Conservation (phyloP, 2,797 vertebrate species). For the Hyperoplus immaculatus region DNA sequence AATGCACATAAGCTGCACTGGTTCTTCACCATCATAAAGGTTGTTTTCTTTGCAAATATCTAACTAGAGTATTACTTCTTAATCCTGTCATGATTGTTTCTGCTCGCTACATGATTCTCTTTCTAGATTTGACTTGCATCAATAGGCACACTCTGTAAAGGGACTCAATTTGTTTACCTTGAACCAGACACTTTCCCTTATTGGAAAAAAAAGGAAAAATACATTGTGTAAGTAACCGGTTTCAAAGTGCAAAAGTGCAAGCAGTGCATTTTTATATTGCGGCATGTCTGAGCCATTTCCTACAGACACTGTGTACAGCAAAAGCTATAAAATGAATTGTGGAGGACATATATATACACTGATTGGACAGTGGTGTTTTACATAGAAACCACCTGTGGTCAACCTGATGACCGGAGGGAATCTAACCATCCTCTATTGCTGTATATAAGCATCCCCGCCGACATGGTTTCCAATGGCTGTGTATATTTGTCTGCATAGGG, state of each 20-base stretch:
- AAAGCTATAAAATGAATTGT: slow-evolving; percentile 66
- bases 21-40: slow-evolving; percentile 14
- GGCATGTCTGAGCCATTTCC: slow-evolving; percentile 70
- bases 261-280: slow-evolving; percentile 64
- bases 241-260: slow-evolving; percentile 66
- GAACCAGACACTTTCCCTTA: slow-evolving; percentile 62
- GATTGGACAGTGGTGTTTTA: slow-evolving; percentile 72
- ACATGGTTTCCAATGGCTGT: slow-evolving; percentile 68
- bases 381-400: slow-evolving; percentile 78
- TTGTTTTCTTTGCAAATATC: slow-evolving; percentile 17
- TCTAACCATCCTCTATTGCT: slow-evolving; percentile 47
- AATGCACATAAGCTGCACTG: slow-evolving; percentile 72
- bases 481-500: slow-evolving; percentile 67
- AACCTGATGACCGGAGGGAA: slow-evolving; percentile 66
- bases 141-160: slow-evolving; percentile 50
- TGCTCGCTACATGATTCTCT: slow-evolving; percentile 49
- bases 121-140: slow-evolving; percentile 47
- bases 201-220: slow-evolving; percentile 66
- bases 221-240: slow-evolving; percentile 70
- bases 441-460: slow-evolving; percentile 62
- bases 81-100: slow-evolving; percentile 44
- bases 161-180: slow-evolving; percentile 48
- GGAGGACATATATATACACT: slow-evolving; percentile 69
- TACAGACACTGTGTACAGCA: slow-evolving; percentile 57
- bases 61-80: slow-evolving; percentile 40